Evolutionary conservation across 2,888 invertebrate genomes (phyloP).

Genomic region (Acleris holmiana): DNA sequence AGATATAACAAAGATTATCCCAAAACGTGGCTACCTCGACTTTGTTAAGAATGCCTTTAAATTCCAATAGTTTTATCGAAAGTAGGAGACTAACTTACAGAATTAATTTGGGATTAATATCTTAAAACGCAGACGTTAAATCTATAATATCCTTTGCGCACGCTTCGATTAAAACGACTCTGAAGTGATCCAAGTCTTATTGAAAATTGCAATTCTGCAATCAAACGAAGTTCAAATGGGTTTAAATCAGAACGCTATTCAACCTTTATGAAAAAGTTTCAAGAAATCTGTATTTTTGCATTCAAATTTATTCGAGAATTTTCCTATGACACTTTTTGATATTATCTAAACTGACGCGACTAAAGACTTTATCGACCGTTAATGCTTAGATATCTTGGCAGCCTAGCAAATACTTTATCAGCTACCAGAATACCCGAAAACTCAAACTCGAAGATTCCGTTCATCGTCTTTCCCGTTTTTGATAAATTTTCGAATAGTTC

Average conservation of each 20-base stretch:
- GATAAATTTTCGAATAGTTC: no score
- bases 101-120: conserved; percentile 10
- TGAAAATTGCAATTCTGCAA: conserved; percentile 36
- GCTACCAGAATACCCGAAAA: no score
- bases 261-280: conserved; percentile 24
- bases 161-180: conserved; percentile 31
- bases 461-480: no score
- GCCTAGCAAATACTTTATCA: no score
- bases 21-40: no score
- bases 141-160: conserved; percentile 30
- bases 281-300: conserved; percentile 3
- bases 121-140: conserved; percentile 19
- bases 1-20: no score
- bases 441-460: no score
- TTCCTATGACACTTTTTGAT: neutral
- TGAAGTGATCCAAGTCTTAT: conserved; percentile 31
- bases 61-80: no score
- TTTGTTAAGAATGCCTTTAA: no score
- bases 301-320: conserved; percentile 8
- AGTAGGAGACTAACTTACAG: no score
- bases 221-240: conserved; percentile 21
- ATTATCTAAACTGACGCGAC: neutral
- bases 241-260: conserved; percentile 16
- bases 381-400: no score
- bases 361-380: neutral